Base-by-base conservation (phyloP, 1,140 invertebrate genomes). In the Drosophila sp. region DNA sequence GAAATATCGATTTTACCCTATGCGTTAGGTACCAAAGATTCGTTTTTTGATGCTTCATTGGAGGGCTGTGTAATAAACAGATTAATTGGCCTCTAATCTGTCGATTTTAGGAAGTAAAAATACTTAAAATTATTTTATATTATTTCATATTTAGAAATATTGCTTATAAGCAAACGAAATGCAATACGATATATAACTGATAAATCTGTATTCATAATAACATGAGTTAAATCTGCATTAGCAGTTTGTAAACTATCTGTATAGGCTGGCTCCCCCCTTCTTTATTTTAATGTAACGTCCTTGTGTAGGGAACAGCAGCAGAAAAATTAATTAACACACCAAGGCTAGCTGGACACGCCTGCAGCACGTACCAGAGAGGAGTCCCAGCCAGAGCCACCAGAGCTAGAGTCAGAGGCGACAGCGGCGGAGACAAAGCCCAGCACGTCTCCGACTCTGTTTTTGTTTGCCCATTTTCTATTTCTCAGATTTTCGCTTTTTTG, bases 241-340 rank as follows among this genome's bases (percentile, higher is more conserved):
- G 35, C 35, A 17, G 10, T 50, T 50, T 47, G 7, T 47, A 23
- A 6, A 25, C 17, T 47, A 47, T 47, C 6, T 47, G 44, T 47
- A 5, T 47, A 47, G 44, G 7, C 7, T 27, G 44, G 7, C 7
- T 27, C 23, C 44, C 44, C 25, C 27, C 27, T 50, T 50, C 25
- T 7, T 0, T 0, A 8, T 4, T 35, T 38, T 38, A 11, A 10
- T 10, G 44, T 23, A 50, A 50, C 44, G 44, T 7, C 44, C 10
- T 25, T 50, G 44, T 65, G 60, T 57, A 76, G 55, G 11, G 23
- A 66, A 66, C 62, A 70, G 62, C 27, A 33, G 41, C 72, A 79
- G 33, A 76, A 63, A 70, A 84, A 77, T 84, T 84, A 84, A 84
- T 84, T 80, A 84, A 76, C 76, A 66, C 76, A 38, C 69, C 64